Evolutionary conservation across 2,888 invertebrate genomes (phyloP), one percentile per base, ranked within the genome.

Genomic region (Thecocarcelia acutangulata): DNA sequence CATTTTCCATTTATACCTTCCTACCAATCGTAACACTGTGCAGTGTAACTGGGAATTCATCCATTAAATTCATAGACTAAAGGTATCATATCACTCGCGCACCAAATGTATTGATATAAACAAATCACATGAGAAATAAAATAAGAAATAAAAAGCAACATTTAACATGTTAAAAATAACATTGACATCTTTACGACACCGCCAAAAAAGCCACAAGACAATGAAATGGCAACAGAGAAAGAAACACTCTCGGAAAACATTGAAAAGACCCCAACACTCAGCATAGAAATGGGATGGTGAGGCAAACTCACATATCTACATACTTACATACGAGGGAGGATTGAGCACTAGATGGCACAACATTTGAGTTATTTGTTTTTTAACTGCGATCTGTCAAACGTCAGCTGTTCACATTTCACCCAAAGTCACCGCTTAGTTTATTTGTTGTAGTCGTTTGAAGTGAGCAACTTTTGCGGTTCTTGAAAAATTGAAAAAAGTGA

Each of bases 171-270:
- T 79, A 79, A 79, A 82, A 75, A 82, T 74, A 82, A 78, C 82
- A 82, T 82, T 82, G 82, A 82, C 82, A 82, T 82, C 82, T 82
- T 82, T 82, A 82, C 82, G 82, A 82, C 59, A 82, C 82, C 82
- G 82, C 82, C 66, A 73, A 78, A 73, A 76, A 77, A 74, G 33
- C 61, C 48, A 59, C 61, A 77, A 82, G 40, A 74, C 82, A 74
- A 76, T 72, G 72, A 69, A 74, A 80, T 63, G 56, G 42, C 68
- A 80, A 68, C 40, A 44, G 40, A 61, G 13, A 64, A 46, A 63
- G 17, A 73, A 54, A 56, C 5, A 56, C 54, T 28, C 54, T 28
- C 68, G 54, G 33, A 24, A 63, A 33, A 33, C 8, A 33, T 8
- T 19, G 28, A 21, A 37, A 46, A 59, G 48, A 56, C 48, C 17